These are phyloP conservation scores for Brienomyrus longianalis DNA, from an alignment of 2,113 vertebrate genomes.

Conservation along the genomic window DNA sequence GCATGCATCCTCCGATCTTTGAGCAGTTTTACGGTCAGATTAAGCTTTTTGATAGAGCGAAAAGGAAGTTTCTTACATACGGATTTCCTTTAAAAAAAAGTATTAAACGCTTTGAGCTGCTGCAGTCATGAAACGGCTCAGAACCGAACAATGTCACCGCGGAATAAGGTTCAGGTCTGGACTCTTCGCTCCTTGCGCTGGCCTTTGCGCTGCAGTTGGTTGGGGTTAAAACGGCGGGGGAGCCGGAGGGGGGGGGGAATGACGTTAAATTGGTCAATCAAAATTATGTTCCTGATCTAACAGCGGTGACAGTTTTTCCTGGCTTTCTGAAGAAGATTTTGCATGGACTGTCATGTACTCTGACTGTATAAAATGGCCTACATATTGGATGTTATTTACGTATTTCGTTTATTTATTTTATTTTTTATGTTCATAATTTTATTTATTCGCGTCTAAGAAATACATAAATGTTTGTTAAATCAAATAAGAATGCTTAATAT, in stretches of 20 bases:
- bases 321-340: neutral
- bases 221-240: neutral
- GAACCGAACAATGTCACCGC: neutral
- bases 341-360: neutral
- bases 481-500: neutral
- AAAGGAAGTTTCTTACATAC: neutral
- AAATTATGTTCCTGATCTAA: neutral
- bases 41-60: neutral
- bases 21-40: neutral
- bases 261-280: neutral
- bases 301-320: neutral
- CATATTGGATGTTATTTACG: neutral
- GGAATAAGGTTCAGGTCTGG: neutral
- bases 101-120: neutral
- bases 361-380: too few relatives aligned
- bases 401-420: neutral
- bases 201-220: neutral
- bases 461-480: neutral
- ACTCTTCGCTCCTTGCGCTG: neutral
- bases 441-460: neutral
- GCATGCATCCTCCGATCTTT: constrained; percentile 1
- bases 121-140: neutral
- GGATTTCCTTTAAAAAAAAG: neutral
- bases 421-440: neutral
- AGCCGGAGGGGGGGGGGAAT: neutral